Percentiles rank a stretch among this genome's conserved stretches.
Conservation (phyloP, 2,797 vertebrate species). For the Sebastes oblongus region DNA sequence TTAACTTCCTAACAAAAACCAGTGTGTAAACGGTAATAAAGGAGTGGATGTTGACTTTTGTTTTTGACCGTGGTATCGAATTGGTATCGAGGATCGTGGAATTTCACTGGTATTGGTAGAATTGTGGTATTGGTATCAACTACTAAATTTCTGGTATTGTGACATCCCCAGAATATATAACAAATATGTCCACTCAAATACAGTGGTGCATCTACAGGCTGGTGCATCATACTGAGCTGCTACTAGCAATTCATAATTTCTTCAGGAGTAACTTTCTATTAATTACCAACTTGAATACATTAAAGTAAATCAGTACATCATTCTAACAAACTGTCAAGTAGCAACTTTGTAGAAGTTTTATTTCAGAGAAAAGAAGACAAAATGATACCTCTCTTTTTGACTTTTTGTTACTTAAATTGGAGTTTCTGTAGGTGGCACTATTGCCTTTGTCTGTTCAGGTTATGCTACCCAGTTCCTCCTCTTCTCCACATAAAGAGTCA, state of each 20-base stretch:
- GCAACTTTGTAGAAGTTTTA: neutral
- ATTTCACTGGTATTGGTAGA: too few species aligned
- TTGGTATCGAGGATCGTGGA: too few species aligned
- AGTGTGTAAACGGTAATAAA: too few species aligned
- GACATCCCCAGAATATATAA: slow-evolving; percentile 14
- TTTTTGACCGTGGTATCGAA: too few species aligned
- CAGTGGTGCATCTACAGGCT: neutral
- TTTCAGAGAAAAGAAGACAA: neutral
- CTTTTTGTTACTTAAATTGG: neutral
- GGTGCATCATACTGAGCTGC: neutral
- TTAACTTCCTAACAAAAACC: too few species aligned
- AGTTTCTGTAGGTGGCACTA: neutral
- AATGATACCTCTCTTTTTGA: neutral
- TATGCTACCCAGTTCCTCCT: neutral
- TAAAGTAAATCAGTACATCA: neutral
- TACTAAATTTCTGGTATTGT: neutral
- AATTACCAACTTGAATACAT: neutral
- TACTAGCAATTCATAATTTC: neutral
- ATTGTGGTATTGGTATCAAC: too few species aligned
- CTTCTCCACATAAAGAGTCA: neutral
- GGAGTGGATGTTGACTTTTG: too few species aligned
- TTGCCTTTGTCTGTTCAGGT: neutral
- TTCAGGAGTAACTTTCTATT: neutral
- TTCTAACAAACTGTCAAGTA: neutral
- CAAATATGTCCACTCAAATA: neutral